These are phyloP conservation scores for Gorsachius goisagi DNA, from an alignment of 2,113 vertebrate genomes.

Conservation along the genomic window DNA sequence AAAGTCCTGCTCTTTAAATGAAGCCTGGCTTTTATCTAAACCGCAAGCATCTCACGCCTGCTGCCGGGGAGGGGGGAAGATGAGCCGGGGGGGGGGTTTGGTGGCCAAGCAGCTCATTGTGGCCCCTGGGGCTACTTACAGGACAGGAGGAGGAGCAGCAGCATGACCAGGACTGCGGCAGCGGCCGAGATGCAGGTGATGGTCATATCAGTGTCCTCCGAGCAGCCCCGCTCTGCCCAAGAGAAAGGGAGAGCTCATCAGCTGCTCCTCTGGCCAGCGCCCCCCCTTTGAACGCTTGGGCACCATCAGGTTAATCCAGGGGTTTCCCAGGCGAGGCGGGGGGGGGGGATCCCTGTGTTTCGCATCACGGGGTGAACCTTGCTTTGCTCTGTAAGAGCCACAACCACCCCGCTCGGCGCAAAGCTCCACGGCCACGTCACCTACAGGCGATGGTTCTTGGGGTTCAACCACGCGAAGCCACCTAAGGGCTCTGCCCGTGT, in stretches of 20 bases:
- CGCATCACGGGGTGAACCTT: background rate
- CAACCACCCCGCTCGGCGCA: rapidly evolving
- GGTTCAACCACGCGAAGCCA: background rate
- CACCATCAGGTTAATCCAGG: background rate
- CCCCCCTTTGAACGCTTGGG: background rate
- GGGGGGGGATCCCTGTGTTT: background rate
- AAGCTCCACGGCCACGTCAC: rapidly evolving
- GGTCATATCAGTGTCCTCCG: rapidly evolving
- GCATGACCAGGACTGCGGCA: rapidly evolving
- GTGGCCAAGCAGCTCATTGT: background rate
- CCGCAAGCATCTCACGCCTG: background rate
- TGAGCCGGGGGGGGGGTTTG: background rate
- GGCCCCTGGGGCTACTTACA: background rate
- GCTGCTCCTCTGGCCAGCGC: background rate
- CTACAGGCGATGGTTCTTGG: background rate
- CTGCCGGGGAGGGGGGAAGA: background rate
- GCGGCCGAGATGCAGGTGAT: rapidly evolving
- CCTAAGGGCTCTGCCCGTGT: background rate
- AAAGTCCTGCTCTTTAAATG: background rate
- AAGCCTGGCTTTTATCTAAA: background rate
- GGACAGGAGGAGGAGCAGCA: rapidly evolving
- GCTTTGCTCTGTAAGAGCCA: background rate
- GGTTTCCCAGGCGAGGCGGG: rapidly evolving
- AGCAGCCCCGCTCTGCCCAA: background rate
- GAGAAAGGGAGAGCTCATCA: background rate